Base-by-base conservation (phyloP, 2,113 vertebrate species). In the Rhynchopsitta pachyrhyncha region DNA sequence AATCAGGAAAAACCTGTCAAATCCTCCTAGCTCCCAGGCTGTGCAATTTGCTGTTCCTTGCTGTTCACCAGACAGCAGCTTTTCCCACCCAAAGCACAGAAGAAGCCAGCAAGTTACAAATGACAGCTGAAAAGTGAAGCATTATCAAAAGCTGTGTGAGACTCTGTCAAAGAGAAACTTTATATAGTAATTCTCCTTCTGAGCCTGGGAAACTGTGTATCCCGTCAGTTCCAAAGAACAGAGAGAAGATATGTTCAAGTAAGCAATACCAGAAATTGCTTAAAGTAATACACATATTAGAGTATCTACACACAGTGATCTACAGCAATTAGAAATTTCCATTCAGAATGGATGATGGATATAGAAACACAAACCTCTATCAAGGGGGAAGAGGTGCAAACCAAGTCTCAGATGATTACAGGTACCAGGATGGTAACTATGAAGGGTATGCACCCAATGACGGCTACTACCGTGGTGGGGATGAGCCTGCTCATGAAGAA, bases 401-500 rank as follows among this genome's bases (percentile, higher is more conserved):
- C 89, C 95, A 93, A 92, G 93, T 95, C 13, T 97, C 98, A 46
- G 98, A 97, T 92, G 96, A 97, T 76, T 98, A 98, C 86, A 97
- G 92, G 53, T 98, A 98, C 49, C 98, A 98, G 79, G 98, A 98
- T 60, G 97, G 98, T 16, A 98, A 96, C 87, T 98, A 98, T 1
- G 98, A 98, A 77, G 98, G 98, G 13, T 98, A 98, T 1, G 41
- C 92, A 25, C 85, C 98, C 64, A 97, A 96, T 8, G 98, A 98
- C 1, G 63, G 94, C 49, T 99, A 99, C 79, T 99, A 99, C 91
- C 98, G 96, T 42, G 90, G 97, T 0, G 87, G 97, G 64, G 97
- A 98, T 12, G 98, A 98, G 86, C 98, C 98, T 5, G 92, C 97
- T 25, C 98, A 98, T 22, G 98, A 98, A 8, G 99, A 99, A 84